Conservation (phyloP, 2,113 vertebrate genomes). For the Colius striatus region DNA sequence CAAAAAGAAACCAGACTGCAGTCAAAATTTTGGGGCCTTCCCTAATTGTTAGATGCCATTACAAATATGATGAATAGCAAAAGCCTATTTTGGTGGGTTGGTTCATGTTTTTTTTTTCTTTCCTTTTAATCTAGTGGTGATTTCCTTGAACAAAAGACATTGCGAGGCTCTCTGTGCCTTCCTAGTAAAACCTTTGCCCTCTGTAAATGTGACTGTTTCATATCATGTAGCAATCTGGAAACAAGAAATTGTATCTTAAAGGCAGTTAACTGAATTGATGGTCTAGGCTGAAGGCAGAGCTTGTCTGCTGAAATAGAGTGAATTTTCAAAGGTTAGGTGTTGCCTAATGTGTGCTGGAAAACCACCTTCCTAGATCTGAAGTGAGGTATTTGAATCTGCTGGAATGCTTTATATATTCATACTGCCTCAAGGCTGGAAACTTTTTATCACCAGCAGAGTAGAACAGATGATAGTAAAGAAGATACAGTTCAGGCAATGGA, state of each 20-base stretch:
- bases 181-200: neutral
- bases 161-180: accelerated
- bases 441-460: slow-evolving; percentile 32
- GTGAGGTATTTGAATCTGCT: slow-evolving; percentile 13
- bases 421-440: slow-evolving; percentile 26
- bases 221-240: neutral
- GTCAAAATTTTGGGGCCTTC: neutral
- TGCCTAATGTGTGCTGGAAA: slow-evolving; percentile 2
- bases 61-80: neutral
- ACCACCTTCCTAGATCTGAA: slow-evolving; percentile 15
- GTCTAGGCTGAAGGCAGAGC: neutral
- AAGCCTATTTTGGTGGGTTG: neutral
- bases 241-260: neutral
- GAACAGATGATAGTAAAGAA: slow-evolving; percentile 47
- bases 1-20: neutral
- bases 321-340: slow-evolving; percentile 8
- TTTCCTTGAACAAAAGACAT: neutral
- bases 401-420: slow-evolving; percentile 53
- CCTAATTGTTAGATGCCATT: neutral
- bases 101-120: neutral
- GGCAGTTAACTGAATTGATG: neutral
- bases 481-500: slow-evolving; percentile 17
- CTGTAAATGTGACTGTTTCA: neutral
- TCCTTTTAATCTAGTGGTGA: neutral
- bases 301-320: neutral